phyloP scores from a whole-genome alignment of 2,888 invertebrate genomes.

The Rhagonycha lutea region DNA sequence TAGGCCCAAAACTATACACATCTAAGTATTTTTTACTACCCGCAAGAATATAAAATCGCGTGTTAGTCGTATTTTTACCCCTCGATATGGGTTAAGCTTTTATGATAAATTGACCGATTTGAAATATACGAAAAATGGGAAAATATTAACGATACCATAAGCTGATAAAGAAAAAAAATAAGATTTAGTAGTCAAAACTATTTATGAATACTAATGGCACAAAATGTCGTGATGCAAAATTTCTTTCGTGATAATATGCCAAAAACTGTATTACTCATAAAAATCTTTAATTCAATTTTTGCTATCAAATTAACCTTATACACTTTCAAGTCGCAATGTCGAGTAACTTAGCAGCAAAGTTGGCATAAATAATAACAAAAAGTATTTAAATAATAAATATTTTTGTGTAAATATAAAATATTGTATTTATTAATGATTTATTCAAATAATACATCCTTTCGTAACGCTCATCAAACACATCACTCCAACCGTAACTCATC shows the following conservation, averaged over 20 bases:
- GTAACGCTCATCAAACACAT: too few species aligned
- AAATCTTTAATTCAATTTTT: neutral
- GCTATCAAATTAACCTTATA: neutral
- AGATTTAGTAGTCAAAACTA: neutral
- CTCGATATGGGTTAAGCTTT: neutral
- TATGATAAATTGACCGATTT: neutral
- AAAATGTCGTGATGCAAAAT: neutral
- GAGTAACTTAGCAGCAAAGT: neutral
- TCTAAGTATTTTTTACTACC: neutral
- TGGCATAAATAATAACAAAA: neutral
- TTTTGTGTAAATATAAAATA: too few species aligned
- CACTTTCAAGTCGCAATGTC: neutral
- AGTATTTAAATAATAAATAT: too few species aligned
- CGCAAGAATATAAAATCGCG: neutral
- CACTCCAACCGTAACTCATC: too few species aligned
- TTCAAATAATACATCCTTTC: too few species aligned
- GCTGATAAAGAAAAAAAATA: neutral
- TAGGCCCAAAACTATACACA: neutral
- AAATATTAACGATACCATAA: neutral
- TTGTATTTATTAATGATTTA: too few species aligned
- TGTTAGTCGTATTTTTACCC: neutral
- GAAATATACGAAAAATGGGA: neutral
- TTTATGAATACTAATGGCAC: neutral
- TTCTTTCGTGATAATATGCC: neutral
- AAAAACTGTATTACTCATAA: neutral